Conservation (phyloP, 1,140 invertebrate species). For the Bombus waltoni region DNA sequence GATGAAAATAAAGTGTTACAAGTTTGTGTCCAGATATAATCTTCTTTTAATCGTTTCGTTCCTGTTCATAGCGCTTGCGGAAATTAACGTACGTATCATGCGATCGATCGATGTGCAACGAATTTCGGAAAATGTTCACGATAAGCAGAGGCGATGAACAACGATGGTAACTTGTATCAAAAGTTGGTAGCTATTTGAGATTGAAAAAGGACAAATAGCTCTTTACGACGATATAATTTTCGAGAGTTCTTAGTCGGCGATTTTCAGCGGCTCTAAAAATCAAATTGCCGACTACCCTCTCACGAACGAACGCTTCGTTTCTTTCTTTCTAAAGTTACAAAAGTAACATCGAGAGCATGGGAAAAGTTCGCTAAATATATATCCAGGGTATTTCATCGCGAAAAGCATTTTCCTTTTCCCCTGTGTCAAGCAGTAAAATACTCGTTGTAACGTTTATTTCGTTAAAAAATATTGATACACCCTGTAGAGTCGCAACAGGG, state of each 20-base stretch:
- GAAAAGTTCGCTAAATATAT: no score
- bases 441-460: background rate
- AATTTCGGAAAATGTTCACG: background rate
- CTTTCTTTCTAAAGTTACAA: no score
- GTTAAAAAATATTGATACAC: background rate
- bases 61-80: background rate
- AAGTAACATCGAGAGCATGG: no score
- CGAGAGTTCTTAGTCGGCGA: rapidly evolving
- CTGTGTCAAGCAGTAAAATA: no score
- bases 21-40: background rate
- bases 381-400: no score
- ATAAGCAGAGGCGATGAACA: background rate
- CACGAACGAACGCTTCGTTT: no score
- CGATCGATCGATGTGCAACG: background rate
- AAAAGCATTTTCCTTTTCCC: background rate
- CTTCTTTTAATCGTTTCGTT: no score
- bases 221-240: no score
- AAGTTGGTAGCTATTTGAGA: background rate
- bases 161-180: background rate
- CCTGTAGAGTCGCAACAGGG: background rate
- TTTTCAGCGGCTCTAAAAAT: no score
- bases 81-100: background rate
- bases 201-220: background rate
- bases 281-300: no score
- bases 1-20: background rate